A percentile compares a stretch with the other conserved stretches of the same genome.
Evolutionary conservation across 2,888 invertebrate species (phyloP).

Genomic region (Stenichneumon culpator): DNA sequence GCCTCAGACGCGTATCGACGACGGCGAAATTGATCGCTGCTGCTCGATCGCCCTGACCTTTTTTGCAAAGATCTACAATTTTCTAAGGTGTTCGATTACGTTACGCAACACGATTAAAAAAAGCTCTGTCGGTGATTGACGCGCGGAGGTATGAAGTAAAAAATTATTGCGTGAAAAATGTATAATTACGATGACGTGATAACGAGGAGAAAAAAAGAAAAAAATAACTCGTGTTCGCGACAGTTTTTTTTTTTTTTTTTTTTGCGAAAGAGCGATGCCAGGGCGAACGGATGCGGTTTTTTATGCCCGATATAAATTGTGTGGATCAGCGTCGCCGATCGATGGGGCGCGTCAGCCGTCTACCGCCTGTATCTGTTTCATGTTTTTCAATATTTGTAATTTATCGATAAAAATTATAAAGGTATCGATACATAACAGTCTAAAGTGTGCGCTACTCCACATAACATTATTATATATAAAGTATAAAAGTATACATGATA

Average conservation of each 20-base stretch:
- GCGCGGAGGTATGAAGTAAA: constrained; percentile 16
- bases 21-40: constrained; percentile 61
- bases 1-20: constrained; percentile 66
- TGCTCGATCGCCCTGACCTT: constrained; percentile 23
- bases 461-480: constrained; percentile 85
- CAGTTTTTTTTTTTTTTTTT: constrained; percentile 37
- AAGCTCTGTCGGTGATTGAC: constrained; percentile 3
- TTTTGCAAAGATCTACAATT: constrained; percentile 48
- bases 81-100: not conserved
- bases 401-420: constrained; percentile 85
- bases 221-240: constrained; percentile 16
- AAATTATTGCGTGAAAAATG: constrained; percentile 22
- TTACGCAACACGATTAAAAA: not conserved
- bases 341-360: constrained; percentile 59
- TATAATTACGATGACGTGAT: constrained; percentile 22
- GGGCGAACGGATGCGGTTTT: constrained; percentile 31
- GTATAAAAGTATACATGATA: constrained; percentile 83
- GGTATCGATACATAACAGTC: constrained; percentile 85
- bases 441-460: constrained; percentile 85
- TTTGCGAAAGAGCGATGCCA: constrained; percentile 24
- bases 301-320: constrained; percentile 45
- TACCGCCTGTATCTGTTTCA: constrained; percentile 84
- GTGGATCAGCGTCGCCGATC: constrained; percentile 63
- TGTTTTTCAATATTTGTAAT: constrained; percentile 85
- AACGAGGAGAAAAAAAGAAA: constrained; percentile 5